Conservation (phyloP, 2,888 invertebrate genomes). For the Smittia aterrima region DNA sequence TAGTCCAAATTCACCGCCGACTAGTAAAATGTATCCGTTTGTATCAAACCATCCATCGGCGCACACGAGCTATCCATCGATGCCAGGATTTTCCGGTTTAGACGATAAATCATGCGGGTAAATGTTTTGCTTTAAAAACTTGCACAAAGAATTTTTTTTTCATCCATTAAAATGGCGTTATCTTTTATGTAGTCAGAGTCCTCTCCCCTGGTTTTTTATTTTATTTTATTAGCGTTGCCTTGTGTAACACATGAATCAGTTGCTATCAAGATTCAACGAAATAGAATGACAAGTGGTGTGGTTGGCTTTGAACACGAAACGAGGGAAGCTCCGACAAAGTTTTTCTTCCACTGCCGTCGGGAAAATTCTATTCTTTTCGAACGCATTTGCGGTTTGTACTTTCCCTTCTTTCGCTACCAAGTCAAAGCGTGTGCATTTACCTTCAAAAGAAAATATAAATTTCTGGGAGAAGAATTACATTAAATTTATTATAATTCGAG, state of each 20-base stretch:
- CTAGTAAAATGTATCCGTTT: slow-evolving; percentile 88
- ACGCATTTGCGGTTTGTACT: too few species aligned
- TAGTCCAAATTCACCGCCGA: slow-evolving; percentile 62
- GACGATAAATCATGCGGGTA: slow-evolving; percentile 56
- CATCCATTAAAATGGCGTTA: slow-evolving; percentile 6
- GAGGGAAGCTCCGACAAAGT: too few species aligned
- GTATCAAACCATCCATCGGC: slow-evolving; percentile 69
- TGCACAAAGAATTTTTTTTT: slow-evolving; percentile 51
- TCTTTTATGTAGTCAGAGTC: slow-evolving; percentile 19
- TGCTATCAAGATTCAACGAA: not conserved
- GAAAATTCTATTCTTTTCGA: too few species aligned
- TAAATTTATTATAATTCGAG: not conserved
- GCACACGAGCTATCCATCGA: slow-evolving; percentile 81
- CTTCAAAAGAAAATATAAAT: not conserved
- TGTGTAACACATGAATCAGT: not conserved
- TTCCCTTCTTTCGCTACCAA: slow-evolving; percentile 12
- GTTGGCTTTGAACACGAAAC: not conserved
- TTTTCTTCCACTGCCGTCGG: slow-evolving; percentile 15
- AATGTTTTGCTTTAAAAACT: slow-evolving; percentile 53
- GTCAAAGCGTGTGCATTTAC: not conserved
- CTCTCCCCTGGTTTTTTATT: not conserved
- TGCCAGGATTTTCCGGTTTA: slow-evolving; percentile 55
- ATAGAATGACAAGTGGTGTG: not conserved
- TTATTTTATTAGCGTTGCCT: not conserved
- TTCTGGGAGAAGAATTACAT: not conserved